phyloP scores from a whole-genome alignment of 2,113 vertebrate genomes.

The Hypomesus transpacificus region DNA sequence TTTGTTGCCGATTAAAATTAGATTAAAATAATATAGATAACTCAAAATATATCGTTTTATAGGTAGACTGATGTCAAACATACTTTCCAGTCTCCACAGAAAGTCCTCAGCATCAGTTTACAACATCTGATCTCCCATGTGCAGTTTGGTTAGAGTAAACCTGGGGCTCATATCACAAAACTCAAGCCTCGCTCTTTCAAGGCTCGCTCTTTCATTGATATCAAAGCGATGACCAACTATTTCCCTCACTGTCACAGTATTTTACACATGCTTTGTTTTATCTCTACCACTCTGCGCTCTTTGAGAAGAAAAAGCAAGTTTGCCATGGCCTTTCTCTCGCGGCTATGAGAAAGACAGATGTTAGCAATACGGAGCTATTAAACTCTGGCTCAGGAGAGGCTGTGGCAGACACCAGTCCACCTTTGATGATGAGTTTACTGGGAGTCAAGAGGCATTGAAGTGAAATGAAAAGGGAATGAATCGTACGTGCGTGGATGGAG shows the following conservation, averaged over 20 bases:
- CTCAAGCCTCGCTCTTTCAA: conserved; percentile 17
- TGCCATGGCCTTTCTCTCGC: conserved; percentile 36
- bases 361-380: conserved; percentile 70
- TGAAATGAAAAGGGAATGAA: conserved; percentile 69
- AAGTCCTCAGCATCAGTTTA: no score
- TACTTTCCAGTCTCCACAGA: no score
- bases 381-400: conserved; percentile 56
- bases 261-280: conserved; percentile 46
- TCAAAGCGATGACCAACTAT: conserved; percentile 37
- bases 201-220: conserved; percentile 25
- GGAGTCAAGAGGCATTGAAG: conserved; percentile 65
- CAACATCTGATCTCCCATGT: no score
- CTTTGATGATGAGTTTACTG: conserved; percentile 67
- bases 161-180: conserved; percentile 4
- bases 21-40: no score
- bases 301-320: conserved; percentile 44
- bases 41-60: no score
- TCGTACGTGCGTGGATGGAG: conserved; percentile 61
- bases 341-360: conserved; percentile 58
- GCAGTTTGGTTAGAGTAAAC: no score
- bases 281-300: conserved; percentile 36
- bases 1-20: no score
- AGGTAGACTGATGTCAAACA: no score
- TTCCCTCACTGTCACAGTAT: conserved; percentile 46
- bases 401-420: conserved; percentile 58